Evolutionary conservation across 53 echinoderm and acorn worm genomes (phyloP), one percentile per base, ranked within the genome.

Genomic region (Temnopleurus reevesii): DNA sequence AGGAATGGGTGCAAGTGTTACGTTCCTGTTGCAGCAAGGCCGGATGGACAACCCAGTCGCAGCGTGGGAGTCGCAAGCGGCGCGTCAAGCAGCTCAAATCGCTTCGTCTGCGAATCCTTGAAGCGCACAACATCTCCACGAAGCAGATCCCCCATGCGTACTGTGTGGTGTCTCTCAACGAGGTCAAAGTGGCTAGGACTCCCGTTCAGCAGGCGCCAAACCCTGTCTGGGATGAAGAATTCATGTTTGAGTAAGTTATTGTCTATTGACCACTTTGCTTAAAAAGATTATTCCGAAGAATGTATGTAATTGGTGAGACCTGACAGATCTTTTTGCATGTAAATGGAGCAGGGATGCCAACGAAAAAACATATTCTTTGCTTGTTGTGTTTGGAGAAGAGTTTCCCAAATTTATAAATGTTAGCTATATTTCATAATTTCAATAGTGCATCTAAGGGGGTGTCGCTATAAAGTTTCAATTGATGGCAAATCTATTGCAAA

Each of bases 221-320:
- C 65, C 99, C 99, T 21, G 93, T 98, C 12, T 98, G 99, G 99
- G 96, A 96, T 91, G 99, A 98, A 49, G 96, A 95, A 59, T 98
- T 98, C 84, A 86, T 98, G 55, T 96, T 96, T 92, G 99, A 98
- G 99, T 98, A 91, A 98, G 99, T 98, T 43, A 21, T n/a, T n/a
- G n/a, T n/a, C n/a, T n/a, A n/a, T n/a, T n/a, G n/a, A n/a, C n/a
- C n/a, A n/a, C n/a, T n/a, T n/a, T n/a, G n/a, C n/a, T n/a, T n/a
- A n/a, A n/a, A n/a, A n/a, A n/a, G n/a, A n/a, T n/a, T n/a, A n/a
- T n/a, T n/a, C n/a, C n/a, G n/a, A n/a, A n/a, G n/a, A n/a, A n/a
- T n/a, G n/a, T n/a, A n/a, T n/a, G n/a, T n/a, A n/a, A n/a, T n/a
- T n/a, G n/a, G n/a, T n/a, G n/a, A n/a, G n/a, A n/a, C n/a, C n/a